These are phyloP conservation scores for Ceratina calcarata DNA, from an alignment of 1,140 invertebrate genomes.

Conservation along the genomic window DNA sequence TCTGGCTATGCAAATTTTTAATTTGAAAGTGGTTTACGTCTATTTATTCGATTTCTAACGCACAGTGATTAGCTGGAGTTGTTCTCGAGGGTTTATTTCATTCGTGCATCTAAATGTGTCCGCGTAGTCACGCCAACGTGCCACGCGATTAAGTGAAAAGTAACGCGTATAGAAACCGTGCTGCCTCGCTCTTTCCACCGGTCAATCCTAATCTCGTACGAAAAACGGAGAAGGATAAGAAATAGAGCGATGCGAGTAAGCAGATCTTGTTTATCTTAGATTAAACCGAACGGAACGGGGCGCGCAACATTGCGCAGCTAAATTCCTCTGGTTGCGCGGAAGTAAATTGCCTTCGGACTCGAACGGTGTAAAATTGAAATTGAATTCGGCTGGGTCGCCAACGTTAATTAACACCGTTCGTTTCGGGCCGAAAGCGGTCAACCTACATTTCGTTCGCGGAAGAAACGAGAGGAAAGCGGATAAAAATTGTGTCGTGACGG, in stretches of 20 bases:
- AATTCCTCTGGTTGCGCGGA: background rate
- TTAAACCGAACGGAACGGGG: conserved; percentile 5
- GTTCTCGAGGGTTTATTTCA: conserved; percentile 10
- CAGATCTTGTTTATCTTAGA: background rate
- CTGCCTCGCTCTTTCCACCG: background rate
- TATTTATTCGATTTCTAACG: background rate
- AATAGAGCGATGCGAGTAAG: background rate
- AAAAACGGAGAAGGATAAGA: background rate
- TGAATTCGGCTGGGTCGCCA: conserved; percentile 26
- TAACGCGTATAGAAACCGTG: background rate
- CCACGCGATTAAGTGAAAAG: background rate
- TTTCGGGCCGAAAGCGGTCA: background rate
- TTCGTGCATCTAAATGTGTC: conserved; percentile 5
- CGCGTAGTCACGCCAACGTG: conserved; percentile 11
- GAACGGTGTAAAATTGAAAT: conserved; percentile 37
- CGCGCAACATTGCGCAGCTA: background rate
- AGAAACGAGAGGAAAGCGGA: background rate
- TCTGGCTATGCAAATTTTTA: too few relatives aligned
- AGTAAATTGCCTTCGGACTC: conserved; percentile 25
- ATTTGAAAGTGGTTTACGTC: too few relatives aligned
- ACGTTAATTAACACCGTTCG: conserved; percentile 35
- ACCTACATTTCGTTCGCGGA: background rate
- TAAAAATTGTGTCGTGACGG: background rate
- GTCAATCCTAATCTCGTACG: background rate
- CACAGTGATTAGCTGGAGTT: background rate